A percentile compares a stretch with the other conserved stretches of the same genome.
phyloP scores from a whole-genome alignment of 2,888 invertebrate genomes.

The Spialia ferax region DNA sequence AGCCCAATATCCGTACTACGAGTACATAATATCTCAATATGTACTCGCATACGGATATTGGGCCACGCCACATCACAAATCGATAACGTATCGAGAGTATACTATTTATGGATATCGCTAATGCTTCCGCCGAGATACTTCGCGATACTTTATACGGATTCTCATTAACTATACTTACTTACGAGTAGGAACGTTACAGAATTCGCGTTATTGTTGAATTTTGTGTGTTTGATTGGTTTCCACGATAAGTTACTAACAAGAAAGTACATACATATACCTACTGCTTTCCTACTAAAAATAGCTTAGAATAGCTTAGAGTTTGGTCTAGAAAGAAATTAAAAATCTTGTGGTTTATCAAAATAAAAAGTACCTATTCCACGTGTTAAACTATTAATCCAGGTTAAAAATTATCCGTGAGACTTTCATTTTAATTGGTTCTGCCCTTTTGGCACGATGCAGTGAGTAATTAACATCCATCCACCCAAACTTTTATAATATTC shows the following conservation, averaged over 20 bases:
- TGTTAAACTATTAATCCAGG: too few species aligned
- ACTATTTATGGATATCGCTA: conserved; percentile 62
- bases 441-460: too few species aligned
- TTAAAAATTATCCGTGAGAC: too few species aligned
- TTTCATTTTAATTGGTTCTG: too few species aligned
- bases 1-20: conserved; percentile 2
- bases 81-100: conserved; percentile 57
- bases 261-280: neutral
- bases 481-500: too few species aligned
- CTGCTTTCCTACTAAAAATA: too few species aligned
- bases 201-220: neutral
- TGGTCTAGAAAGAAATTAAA: too few species aligned
- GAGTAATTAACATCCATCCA: too few species aligned
- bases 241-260: neutral
- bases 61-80: conserved; percentile 51
- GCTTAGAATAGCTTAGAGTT: too few species aligned
- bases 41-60: neutral
- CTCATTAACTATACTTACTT: neutral
- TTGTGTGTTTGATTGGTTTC: neutral
- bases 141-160: conserved; percentile 21
- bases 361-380: too few species aligned
- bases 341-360: too few species aligned
- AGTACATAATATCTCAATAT: conserved; percentile 38
- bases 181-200: too few species aligned
- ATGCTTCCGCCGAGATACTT: conserved; percentile 26